phyloP scores from a whole-genome alignment of 2,888 invertebrate genomes.

The Drosophila siamana region DNA sequence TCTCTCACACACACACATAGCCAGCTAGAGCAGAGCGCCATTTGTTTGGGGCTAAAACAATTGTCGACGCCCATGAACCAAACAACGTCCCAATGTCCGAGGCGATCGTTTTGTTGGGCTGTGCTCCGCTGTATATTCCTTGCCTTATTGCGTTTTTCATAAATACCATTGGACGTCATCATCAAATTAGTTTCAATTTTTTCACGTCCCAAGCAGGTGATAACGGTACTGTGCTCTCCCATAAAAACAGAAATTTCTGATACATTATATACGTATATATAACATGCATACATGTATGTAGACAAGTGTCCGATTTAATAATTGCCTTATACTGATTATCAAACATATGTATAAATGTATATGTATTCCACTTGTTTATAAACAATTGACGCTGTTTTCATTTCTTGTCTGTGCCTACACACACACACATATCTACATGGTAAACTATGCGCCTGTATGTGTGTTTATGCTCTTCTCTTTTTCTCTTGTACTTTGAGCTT shows the following conservation, averaged over 20 bases:
- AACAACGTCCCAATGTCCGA: constrained; percentile 34
- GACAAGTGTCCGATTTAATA: constrained; percentile 22
- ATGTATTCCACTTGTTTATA: constrained; percentile 49
- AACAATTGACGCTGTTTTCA: constrained; percentile 38
- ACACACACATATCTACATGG: not conserved
- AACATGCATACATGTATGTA: constrained; percentile 1
- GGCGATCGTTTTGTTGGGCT: constrained; percentile 9
- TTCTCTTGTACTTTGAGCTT: constrained; percentile 63
- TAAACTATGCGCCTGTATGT: constrained; percentile 4
- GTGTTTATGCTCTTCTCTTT: constrained; percentile 41
- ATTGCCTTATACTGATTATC: constrained; percentile 41
- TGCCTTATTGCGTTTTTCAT: constrained; percentile 60
- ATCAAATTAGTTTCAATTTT: constrained; percentile 34
- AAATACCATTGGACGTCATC: constrained; percentile 44
- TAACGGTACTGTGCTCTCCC: constrained; percentile 27
- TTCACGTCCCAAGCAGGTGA: constrained; percentile 42
- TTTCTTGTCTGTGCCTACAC: constrained; percentile 1
- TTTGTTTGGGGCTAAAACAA: constrained; percentile 42
- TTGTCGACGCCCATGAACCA: constrained; percentile 55
- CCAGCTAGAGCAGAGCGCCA: not conserved
- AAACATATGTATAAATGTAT: constrained; percentile 5
- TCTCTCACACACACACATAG: constrained; percentile 12
- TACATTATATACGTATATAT: not conserved
- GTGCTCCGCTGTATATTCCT: constrained; percentile 6
- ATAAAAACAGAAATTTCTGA: constrained; percentile 14